A percentile compares a stretch with the other conserved stretches of the same genome.
Evolutionary conservation across 1,140 invertebrate genomes (phyloP).

Genomic region (Spodoptera frugiperda): DNA sequence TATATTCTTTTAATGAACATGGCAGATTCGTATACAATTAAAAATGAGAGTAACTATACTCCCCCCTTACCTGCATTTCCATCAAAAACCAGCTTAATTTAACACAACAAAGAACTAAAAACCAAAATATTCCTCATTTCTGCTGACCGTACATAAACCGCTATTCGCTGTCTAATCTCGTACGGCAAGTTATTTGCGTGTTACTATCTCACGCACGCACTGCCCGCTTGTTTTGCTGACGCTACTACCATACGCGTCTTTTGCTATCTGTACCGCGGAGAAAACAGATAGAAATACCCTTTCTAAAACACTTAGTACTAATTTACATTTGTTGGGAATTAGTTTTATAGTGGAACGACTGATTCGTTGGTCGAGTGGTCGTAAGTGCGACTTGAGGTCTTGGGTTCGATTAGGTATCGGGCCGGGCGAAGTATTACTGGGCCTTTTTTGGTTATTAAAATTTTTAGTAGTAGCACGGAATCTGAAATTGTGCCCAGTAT

Average conservation of each 20-base stretch:
- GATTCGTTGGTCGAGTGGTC: too few species aligned
- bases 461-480: too few species aligned
- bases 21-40: too few species aligned
- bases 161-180: conserved; percentile 54
- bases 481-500: too few species aligned
- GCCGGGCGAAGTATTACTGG: too few species aligned
- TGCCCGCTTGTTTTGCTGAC: conserved; percentile 54
- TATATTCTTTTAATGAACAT: too few species aligned
- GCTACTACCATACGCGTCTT: conserved; percentile 58
- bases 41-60: too few species aligned
- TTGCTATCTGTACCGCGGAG: conserved; percentile 43
- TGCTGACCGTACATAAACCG: conserved; percentile 51
- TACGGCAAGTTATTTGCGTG: conserved; percentile 52
- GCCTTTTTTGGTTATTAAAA: too few species aligned
- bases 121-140: neutral
- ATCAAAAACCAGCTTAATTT: neutral
- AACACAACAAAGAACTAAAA: neutral
- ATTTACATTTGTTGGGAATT: conserved; percentile 38
- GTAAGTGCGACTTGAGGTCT: too few species aligned
- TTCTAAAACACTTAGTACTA: conserved; percentile 44
- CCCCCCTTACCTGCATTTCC: too few species aligned
- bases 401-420: too few species aligned
- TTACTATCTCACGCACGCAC: conserved; percentile 50
- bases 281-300: conserved; percentile 47
- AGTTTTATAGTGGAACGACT: conserved; percentile 19